Percentiles rank a stretch among this genome's conserved stretches.
These are phyloP conservation scores for Lamproptera curius DNA, from an alignment of 2,888 invertebrate genomes.

Conservation along the genomic window DNA sequence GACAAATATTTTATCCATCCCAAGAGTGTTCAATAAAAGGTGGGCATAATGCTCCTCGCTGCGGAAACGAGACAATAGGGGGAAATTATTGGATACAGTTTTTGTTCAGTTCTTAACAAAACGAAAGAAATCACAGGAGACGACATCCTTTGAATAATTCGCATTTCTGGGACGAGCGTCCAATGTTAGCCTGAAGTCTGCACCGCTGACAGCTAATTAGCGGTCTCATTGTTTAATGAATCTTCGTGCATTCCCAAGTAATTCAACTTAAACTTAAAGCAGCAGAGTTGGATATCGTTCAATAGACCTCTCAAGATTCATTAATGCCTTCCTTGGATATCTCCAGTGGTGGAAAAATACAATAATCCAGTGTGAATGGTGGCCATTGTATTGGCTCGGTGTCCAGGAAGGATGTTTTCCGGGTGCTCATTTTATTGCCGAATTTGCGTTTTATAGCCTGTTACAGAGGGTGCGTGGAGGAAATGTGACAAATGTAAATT, in stretches of 20 bases:
- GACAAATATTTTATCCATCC: not conserved
- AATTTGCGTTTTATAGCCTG: slow-evolving; percentile 76
- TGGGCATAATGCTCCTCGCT: slow-evolving; percentile 5
- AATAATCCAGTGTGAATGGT: slow-evolving; percentile 71
- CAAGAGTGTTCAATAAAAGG: not conserved
- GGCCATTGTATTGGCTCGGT: slow-evolving; percentile 73
- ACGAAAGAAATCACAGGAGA: slow-evolving; percentile 70
- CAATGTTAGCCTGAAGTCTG: slow-evolving; percentile 52
- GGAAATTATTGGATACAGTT: slow-evolving; percentile 35
- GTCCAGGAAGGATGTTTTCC: slow-evolving; percentile 76
- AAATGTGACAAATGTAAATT: slow-evolving; percentile 63
- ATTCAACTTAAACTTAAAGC: slow-evolving; percentile 32
- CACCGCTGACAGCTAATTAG: slow-evolving; percentile 76
- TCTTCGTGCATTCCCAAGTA: slow-evolving; percentile 48
- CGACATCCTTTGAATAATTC: slow-evolving; percentile 74
- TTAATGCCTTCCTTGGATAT: slow-evolving; percentile 72
- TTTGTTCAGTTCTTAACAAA: slow-evolving; percentile 52
- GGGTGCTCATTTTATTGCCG: slow-evolving; percentile 73
- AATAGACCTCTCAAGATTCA: slow-evolving; percentile 44
- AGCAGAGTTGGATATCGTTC: slow-evolving; percentile 43
- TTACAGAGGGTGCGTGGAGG: slow-evolving; percentile 58
- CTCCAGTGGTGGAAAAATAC: slow-evolving; percentile 73
- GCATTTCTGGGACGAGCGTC: slow-evolving; percentile 64
- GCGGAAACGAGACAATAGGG: slow-evolving; percentile 30
- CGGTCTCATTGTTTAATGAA: slow-evolving; percentile 71